Evolutionary conservation across 2,113 vertebrate species (phyloP).

Genomic region (Naja naja): DNA sequence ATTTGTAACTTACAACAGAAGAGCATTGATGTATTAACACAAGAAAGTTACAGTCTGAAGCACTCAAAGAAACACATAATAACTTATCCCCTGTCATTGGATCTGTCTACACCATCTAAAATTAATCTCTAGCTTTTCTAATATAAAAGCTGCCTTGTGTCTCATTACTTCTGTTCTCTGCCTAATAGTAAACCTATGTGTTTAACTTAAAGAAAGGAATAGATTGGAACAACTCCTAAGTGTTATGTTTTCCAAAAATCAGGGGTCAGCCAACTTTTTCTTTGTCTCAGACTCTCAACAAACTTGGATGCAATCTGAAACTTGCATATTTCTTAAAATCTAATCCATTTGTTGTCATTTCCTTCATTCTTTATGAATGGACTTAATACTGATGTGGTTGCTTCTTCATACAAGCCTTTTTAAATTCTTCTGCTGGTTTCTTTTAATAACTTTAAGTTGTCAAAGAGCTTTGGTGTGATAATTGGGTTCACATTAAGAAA

Average conservation of each 20-base stretch:
- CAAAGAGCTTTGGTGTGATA: background rate
- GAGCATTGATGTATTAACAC: background rate
- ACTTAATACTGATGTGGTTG: background rate
- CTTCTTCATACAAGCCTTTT: background rate
- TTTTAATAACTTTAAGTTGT: background rate
- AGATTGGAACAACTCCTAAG: background rate
- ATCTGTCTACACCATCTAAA: background rate
- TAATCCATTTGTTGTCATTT: background rate
- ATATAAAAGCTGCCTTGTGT: background rate
- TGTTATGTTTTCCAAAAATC: background rate
- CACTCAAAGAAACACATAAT: background rate
- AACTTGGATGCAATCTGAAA: background rate
- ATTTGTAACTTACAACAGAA: background rate
- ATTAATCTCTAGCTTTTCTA: slow-evolving; percentile 5
- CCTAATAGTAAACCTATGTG: background rate
- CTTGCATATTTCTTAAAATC: background rate
- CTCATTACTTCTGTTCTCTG: background rate
- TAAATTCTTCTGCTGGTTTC: background rate
- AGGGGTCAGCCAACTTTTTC: background rate
- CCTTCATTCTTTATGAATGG: background rate
- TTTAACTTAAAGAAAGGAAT: background rate
- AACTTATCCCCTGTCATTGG: background rate
- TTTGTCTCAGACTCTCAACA: background rate
- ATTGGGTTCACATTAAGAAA: background rate
- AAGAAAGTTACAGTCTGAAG: background rate